phyloP scores from a whole-genome alignment of 1,140 invertebrate species.

The Formica selysi region DNA sequence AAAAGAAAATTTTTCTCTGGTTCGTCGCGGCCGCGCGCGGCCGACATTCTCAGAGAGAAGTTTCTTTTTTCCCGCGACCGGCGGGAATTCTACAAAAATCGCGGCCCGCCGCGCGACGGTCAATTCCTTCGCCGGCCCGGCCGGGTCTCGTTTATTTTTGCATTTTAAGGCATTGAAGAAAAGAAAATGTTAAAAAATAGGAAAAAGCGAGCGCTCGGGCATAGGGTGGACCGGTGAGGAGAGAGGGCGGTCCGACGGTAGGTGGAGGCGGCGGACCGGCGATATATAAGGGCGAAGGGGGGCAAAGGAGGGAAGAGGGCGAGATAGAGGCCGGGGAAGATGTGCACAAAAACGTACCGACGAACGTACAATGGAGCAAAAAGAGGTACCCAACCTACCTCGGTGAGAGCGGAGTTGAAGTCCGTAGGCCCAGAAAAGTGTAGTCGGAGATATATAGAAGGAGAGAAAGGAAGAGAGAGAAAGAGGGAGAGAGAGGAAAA shows the following conservation, averaged over 20 bases:
- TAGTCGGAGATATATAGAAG: constrained; percentile 31
- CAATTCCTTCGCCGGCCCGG: constrained; percentile 76
- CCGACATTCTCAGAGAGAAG: constrained; percentile 77
- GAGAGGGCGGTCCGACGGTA: constrained; percentile 69
- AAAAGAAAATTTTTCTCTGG: constrained; percentile 81
- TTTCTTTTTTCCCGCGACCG: constrained; percentile 73
- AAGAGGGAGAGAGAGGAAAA: constrained; percentile 27
- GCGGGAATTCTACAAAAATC: constrained; percentile 77
- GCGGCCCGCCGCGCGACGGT: constrained; percentile 56
- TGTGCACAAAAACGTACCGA: constrained; percentile 83
- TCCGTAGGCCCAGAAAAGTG: constrained; percentile 74
- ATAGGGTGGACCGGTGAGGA: constrained; percentile 79
- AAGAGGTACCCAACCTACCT: constrained; percentile 74
- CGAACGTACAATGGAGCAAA: constrained; percentile 81
- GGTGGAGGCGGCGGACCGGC: constrained; percentile 76
- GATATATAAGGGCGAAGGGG: constrained; percentile 47
- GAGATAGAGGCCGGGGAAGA: constrained; percentile 77
- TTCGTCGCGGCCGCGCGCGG: not conserved
- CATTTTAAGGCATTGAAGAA: constrained; percentile 85
- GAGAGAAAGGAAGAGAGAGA: not conserved
- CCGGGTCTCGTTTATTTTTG: constrained; percentile 84
- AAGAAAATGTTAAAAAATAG: constrained; percentile 85
- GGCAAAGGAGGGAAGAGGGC: constrained; percentile 12
- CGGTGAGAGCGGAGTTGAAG: constrained; percentile 68
- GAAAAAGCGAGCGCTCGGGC: constrained; percentile 82